Evolutionary conservation across 1,140 invertebrate species (phyloP), one percentile per base, ranked within the genome.

Genomic region (Glossosoma conforme): DNA sequence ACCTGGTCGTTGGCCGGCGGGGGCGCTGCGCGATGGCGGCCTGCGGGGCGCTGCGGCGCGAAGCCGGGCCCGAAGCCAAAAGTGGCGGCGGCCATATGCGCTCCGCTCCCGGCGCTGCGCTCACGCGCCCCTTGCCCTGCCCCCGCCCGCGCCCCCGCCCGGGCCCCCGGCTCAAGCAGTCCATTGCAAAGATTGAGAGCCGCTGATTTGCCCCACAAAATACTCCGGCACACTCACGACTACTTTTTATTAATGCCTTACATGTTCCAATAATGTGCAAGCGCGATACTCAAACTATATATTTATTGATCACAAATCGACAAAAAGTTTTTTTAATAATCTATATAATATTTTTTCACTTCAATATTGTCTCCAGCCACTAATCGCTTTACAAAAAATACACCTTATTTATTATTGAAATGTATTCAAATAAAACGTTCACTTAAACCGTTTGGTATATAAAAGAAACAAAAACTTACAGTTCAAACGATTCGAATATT

Each of bases 1-100:
- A 84, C 75, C 62, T 83, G 80, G 59, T 81, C 57, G 59, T 67
- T 41, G 56, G 65, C 44, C 18, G 18, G 11, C 52, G 52, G 44
- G 52, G 60, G 24, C 40, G 47, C 1, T 42, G 51, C 40, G 54
- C 59, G 21, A 36, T 33, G n/a, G 51, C 58, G n/a, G 52, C 46
- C 20, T 54, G 60, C 20, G 59, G 61, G 49, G 3, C 42, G 17
- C 56, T 72, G 73, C n/a, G 69, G 72, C 60, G 73, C 69, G 62
- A 75, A 76, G 4, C 73, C 74, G 10, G 71, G 70, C 5, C 72
- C 72, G 63, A 75, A 74, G 58, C 73, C 70, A 51, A 77, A 75
- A 24, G 69, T 72, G 19, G 50, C 54, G n/a, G 56, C 52, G n/a
- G n/a, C n/a, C n/a, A n/a, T n/a, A n/a, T n/a, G n/a, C 19, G 36